Conservation (phyloP, 1,140 invertebrate genomes). For the Sminthurinus signatus region DNA sequence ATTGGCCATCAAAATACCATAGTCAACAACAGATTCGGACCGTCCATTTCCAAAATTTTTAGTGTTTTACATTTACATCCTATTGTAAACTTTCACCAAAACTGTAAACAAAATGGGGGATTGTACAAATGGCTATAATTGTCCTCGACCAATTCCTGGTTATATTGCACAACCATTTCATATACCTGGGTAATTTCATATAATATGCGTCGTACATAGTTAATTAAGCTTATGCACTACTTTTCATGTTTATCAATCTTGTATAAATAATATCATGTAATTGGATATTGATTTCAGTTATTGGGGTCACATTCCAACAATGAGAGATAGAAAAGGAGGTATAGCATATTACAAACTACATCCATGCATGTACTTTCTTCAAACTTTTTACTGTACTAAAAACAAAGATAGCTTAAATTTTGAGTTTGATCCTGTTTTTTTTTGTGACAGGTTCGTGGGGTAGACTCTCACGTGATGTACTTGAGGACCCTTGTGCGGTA, state of each 20-base stretch:
- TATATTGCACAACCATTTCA: conserved; percentile 33
- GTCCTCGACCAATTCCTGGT: conserved; percentile 14
- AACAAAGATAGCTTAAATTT: too few relatives aligned
- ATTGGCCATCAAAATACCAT: too few relatives aligned
- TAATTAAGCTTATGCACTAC: neutral
- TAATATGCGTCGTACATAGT: neutral
- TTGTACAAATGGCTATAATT: neutral
- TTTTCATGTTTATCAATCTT: neutral
- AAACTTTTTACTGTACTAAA: too few relatives aligned
- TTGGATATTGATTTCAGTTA: neutral
- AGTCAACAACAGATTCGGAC: too few relatives aligned
- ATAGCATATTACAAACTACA: too few relatives aligned
- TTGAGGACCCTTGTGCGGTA: conserved; percentile 4
- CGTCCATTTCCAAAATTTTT: too few relatives aligned
- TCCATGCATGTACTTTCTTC: too few relatives aligned
- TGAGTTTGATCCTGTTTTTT: too few relatives aligned
- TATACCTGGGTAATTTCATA: conserved; percentile 30
- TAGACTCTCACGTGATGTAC: neutral
- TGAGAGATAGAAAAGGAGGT: conserved; percentile 21
- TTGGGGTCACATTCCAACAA: conserved; percentile 22
- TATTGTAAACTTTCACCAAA: too few relatives aligned
- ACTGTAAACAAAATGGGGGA: too few relatives aligned
- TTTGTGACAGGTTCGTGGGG: neutral
- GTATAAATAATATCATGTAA: neutral
- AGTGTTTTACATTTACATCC: too few relatives aligned